These are phyloP conservation scores for Porites australiensis DNA, from an alignment of 64 coral and sea anemone species.

Conservation along the genomic window DNA sequence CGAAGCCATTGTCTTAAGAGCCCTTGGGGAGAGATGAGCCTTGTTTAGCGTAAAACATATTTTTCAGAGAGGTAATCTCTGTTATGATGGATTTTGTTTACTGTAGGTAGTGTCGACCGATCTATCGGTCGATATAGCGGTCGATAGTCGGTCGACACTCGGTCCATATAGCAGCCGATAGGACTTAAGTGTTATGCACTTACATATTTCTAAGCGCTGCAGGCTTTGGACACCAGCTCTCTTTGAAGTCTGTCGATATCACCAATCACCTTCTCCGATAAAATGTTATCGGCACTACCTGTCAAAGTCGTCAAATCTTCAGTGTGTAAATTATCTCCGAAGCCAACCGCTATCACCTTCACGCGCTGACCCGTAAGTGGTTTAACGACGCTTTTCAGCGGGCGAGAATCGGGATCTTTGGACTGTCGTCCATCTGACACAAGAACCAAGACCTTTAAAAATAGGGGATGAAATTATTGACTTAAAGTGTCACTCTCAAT, in stretches of 20 bases:
- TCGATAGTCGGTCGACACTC: no score
- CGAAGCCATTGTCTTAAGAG: no score
- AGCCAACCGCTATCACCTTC: slow-evolving; percentile 72
- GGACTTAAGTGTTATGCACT: not conserved
- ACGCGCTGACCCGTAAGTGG: slow-evolving; percentile 75
- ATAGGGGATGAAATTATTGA: not conserved
- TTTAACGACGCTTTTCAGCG: slow-evolving; percentile 52
- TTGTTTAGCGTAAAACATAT: no score
- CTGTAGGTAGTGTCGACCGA: no score
- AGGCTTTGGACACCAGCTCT: slow-evolving; percentile 75
- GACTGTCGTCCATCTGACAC: slow-evolving; percentile 89
- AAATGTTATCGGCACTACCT: slow-evolving; percentile 65
- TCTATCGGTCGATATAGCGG: no score
- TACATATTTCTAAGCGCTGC: slow-evolving; percentile 66
- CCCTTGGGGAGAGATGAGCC: no score
- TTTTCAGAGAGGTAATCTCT: no score
- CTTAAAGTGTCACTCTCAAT: not conserved
- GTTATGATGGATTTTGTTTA: no score
- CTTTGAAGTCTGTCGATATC: slow-evolving; percentile 80
- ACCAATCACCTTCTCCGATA: slow-evolving; percentile 59
- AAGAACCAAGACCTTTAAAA: slow-evolving; percentile 68
- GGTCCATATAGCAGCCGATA: no score
- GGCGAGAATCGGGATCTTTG: slow-evolving; percentile 55
- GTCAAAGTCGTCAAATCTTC: slow-evolving; percentile 73
- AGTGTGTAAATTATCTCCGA: slow-evolving; percentile 74